Evolutionary conservation across 2,113 vertebrate species (phyloP), one percentile per base, ranked within the genome.

Genomic region (Tenebrosternarchus preto): DNA sequence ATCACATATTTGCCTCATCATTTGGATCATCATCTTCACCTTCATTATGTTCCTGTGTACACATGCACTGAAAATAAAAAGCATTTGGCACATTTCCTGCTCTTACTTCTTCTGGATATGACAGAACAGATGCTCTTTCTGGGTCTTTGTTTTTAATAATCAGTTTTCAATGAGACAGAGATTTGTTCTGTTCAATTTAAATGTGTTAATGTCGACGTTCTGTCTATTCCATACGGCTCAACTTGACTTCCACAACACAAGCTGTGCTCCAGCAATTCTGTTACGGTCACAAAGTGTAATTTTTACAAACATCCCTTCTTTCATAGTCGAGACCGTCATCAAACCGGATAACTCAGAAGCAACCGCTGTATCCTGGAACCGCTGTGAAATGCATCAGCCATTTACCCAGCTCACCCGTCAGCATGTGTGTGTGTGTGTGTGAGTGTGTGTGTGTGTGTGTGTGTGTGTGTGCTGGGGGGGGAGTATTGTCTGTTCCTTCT

Each of bases 401-500:
- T 22, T 7, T 12, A 33, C 22, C 20, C 25, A 9, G 39, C 24
- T 19, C 76, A 29, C 25, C 53, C 22, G 77, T 77, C 69, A 7
- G 29, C n/a, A n/a, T n/a, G n/a, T n/a, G n/a, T n/a, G n/a, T n/a
- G n/a, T n/a, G n/a, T n/a, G n/a, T n/a, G n/a, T n/a, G n/a, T n/a
- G n/a, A n/a, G n/a, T n/a, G n/a, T n/a, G n/a, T n/a, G n/a, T n/a
- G n/a, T n/a, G n/a, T n/a, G n/a, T n/a, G n/a, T n/a, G n/a, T n/a
- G n/a, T n/a, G n/a, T n/a, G n/a, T n/a, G n/a, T n/a, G n/a, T 36
- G 24, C 60, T 31, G 68, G 36, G 63, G 17, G 39, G 31, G 77
- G 39, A 57, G 60, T n/a, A n/a, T 72, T 43, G 17, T 36, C 70
- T 67, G 74, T 63, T 81, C 59, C 66, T 66, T 71, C 74, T 75